Evolutionary conservation across 2,113 vertebrate species (phyloP), one percentile per base, ranked within the genome.

Genomic region (Sphyrna mokarran): DNA sequence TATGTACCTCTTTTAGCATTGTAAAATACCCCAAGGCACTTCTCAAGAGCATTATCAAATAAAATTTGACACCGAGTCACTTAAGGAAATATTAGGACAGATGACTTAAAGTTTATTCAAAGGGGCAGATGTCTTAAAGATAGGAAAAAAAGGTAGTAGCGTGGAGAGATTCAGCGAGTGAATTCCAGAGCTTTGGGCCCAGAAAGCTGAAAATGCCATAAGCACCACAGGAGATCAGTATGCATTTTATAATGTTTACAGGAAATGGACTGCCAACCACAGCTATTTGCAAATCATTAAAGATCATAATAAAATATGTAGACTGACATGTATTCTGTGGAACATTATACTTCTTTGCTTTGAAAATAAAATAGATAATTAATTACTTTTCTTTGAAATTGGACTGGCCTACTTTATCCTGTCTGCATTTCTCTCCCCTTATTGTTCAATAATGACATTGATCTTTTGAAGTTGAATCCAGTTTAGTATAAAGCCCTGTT

Each of bases 381-480:
- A 94, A 43, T 70, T 70, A 58, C 43, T 40, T 94, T n/a, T 40
- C 91, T 94, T 94, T 94, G 91, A 94, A 94, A 70, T 40, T 69
- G 66, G 2, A 94, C 22, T 37, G 23, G 66, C 18, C 66, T 70
- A 40, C 9, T 37, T 94, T n/a, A 58, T 90, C 54, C 54, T 23
- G 20, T 43, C 4, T 94, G 91, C n/a, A 70, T n/a, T 69, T 94
- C 33, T 58, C 61, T 40, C 37, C 37, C 16, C 40, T 40, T 69
- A 23, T 13, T 94, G 26, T 94, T 33, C 23, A 61, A 90, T 26
- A 14, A 26, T 0, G 63, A 94, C 37, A 43, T 26, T 94, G n/a
- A 94, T 94, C 63, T 70, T 94, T 94, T 94, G 91, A 94, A 70
- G 91, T 18, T 68, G n/a, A 94, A 70, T n/a, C 37, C 91, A 94